These are phyloP conservation scores for Oryzias javanicus DNA, from an alignment of 2,113 vertebrate species.

Conservation along the genomic window DNA sequence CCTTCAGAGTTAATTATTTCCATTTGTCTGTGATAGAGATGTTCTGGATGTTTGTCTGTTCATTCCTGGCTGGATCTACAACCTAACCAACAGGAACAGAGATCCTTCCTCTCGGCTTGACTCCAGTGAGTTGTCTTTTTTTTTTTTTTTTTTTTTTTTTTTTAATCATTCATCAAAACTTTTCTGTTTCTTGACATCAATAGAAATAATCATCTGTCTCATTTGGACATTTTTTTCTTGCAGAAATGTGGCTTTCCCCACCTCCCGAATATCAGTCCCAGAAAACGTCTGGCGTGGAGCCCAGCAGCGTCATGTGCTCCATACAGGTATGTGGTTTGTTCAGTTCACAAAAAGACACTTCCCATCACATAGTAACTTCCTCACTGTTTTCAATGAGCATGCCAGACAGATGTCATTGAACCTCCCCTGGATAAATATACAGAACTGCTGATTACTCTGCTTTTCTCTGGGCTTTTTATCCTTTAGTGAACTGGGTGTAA, in stretches of 20 bases:
- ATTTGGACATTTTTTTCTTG: constrained; percentile 7
- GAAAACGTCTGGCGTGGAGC: constrained; percentile 43
- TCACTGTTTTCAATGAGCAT: constrained; percentile 2
- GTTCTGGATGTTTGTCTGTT: constrained; percentile 77
- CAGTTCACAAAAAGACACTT: neutral
- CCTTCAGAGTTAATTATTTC: neutral
- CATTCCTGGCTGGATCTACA: constrained; percentile 67
- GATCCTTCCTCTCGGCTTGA: constrained; percentile 49
- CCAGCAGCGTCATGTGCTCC: constrained; percentile 59
- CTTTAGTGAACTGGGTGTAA: no score
- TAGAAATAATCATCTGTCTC: neutral
- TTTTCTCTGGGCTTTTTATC: no score
- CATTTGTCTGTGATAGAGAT: constrained; percentile 70
- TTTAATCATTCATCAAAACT: no score
- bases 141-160: no score
- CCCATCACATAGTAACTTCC: neutral
- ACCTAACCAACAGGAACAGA: constrained; percentile 23
- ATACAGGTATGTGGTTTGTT: constrained; percentile 61
- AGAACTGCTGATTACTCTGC: no score
- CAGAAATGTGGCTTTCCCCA: constrained; percentile 71
- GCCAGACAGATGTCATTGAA: neutral
- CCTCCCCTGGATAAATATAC: no score
- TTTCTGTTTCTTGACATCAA: neutral
- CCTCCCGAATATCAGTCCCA: constrained; percentile 28
- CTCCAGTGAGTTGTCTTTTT: constrained; percentile 75